Percentiles rank a stretch among this genome's conserved stretches.
phyloP scores from a whole-genome alignment of 2,888 invertebrate species.

The Heliconius hortense region DNA sequence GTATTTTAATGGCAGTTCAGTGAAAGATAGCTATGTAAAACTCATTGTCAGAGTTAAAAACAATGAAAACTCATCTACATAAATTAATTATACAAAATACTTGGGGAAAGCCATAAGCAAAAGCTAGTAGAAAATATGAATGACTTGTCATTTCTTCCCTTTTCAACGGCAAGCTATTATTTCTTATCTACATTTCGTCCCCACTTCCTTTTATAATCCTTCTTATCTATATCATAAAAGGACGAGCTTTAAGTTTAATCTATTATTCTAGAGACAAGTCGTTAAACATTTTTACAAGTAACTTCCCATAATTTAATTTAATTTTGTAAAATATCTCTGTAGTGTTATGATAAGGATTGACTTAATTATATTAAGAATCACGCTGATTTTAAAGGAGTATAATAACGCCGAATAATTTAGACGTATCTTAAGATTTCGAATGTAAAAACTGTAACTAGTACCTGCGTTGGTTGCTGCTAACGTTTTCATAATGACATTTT shows the following conservation, averaged over 20 bases:
- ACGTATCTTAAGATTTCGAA: too few relatives aligned
- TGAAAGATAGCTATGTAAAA: background rate
- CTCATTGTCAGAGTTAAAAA: background rate
- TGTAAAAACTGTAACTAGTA: too few relatives aligned
- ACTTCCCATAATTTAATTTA: conserved; percentile 39
- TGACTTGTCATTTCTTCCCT: conserved; percentile 53
- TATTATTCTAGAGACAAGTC: conserved; percentile 65
- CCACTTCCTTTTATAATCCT: conserved; percentile 70
- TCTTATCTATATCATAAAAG: conserved; percentile 71
- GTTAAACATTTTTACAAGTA: conserved; percentile 58
- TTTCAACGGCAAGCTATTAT: conserved; percentile 69
- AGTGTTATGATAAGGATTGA: background rate
- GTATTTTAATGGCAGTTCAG: background rate
- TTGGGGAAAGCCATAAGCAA: background rate
- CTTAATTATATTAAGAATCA: too few relatives aligned
- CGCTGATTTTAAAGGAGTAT: too few relatives aligned
- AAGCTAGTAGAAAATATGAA: conserved; percentile 45
- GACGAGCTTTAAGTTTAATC: conserved; percentile 66
- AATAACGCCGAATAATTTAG: too few relatives aligned
- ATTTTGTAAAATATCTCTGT: conserved; percentile 16
- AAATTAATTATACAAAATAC: background rate
- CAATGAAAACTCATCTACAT: background rate
- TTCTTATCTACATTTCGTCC: conserved; percentile 70
- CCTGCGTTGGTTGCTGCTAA: too few relatives aligned
- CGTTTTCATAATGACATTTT: too few relatives aligned